A percentile compares a stretch with the other conserved stretches of the same genome.
phyloP scores from a whole-genome alignment of 2,797 vertebrate genomes.

The Lycodopsis pacificus region DNA sequence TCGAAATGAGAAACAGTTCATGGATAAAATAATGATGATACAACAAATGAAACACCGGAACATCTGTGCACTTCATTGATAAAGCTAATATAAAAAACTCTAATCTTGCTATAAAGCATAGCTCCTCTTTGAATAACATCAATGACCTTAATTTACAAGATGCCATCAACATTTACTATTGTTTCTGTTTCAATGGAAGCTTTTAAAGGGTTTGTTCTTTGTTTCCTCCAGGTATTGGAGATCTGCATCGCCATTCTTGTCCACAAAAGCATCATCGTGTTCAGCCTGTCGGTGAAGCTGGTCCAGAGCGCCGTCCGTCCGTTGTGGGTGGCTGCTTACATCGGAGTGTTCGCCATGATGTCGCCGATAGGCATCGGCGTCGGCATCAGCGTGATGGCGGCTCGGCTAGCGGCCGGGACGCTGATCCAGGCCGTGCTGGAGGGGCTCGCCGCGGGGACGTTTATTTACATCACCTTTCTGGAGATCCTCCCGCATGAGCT shows the following conservation, averaged over 20 bases:
- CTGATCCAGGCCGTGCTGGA: slow-evolving; percentile 88
- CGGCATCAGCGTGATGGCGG: slow-evolving; percentile 86
- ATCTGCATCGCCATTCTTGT: slow-evolving; percentile 91
- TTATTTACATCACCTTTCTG: slow-evolving; percentile 93
- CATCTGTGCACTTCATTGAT: neutral
- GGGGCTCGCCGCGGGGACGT: slow-evolving; percentile 90
- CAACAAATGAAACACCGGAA: neutral
- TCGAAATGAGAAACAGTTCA: neutral
- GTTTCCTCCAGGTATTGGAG: slow-evolving; percentile 82
- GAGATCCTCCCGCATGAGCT: slow-evolving; percentile 93
- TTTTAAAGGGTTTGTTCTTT: neutral
- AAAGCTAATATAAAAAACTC: neutral
- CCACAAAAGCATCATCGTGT: slow-evolving; percentile 93
- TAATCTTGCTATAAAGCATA: no score
- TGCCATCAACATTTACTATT: neutral
- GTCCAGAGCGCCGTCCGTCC: slow-evolving; percentile 82
- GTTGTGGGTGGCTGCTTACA: slow-evolving; percentile 83
- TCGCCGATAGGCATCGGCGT: slow-evolving; percentile 88
- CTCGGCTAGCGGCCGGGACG: slow-evolving; percentile 67
- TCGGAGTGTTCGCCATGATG: slow-evolving; percentile 88
- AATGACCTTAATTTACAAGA: neutral
- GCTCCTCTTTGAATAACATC: neutral
- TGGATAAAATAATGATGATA: neutral
- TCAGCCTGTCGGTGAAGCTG: slow-evolving; percentile 90
- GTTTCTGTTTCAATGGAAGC: neutral